Base-by-base conservation (phyloP, 2,797 vertebrate species). In the Amphiprion clarkii region DNA sequence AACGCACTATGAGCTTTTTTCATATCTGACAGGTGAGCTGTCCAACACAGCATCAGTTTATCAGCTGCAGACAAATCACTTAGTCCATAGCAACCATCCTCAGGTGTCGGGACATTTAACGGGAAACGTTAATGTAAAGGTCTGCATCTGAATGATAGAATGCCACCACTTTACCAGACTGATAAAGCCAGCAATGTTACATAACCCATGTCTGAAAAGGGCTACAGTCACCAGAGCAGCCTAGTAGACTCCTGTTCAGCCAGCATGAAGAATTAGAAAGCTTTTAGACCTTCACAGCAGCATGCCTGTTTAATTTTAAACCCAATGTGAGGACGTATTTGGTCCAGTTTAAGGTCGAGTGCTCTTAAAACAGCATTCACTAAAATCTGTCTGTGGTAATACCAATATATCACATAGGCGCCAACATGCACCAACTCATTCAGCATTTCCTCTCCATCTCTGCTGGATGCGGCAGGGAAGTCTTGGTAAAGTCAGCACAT, bases 401-500 rank as follows among this genome's bases (percentile, higher is more conserved):
- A 54, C 64, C 61, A 62, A 61, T 62, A 49, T 59, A 39, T 40
- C 53, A 75, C 14, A 51, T 58, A 54, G 25, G 40, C 33, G 62
- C 59, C 71, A 74, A 83, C 46, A 81, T 68, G 60, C 59, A 74
- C 1, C 3, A 3, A 17, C 68, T 86, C 79, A 78, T 87, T 88
- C 75, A 69, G 67, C 72, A 78, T 86, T 88, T 78, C 61, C 44
- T 65, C 73, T 76, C 83, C 11, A 49, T 64, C 74, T 85, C 58
- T 21, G 27, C 75, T 46, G 36, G 77, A 79, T 84, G 79, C 54
- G 0, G 79, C 64, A 31, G 27, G 57, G 62, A 84, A 73, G 78
- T 84, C 75, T 85, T 42, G n/a, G 66, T 79, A 76, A 87, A 86
- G 85, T 92, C 89, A 87, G 88, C 89, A 87, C 76, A 82, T 91